Evolutionary conservation across 2,113 vertebrate genomes (phyloP).

Genomic region (Tylochromis polylepis): DNA sequence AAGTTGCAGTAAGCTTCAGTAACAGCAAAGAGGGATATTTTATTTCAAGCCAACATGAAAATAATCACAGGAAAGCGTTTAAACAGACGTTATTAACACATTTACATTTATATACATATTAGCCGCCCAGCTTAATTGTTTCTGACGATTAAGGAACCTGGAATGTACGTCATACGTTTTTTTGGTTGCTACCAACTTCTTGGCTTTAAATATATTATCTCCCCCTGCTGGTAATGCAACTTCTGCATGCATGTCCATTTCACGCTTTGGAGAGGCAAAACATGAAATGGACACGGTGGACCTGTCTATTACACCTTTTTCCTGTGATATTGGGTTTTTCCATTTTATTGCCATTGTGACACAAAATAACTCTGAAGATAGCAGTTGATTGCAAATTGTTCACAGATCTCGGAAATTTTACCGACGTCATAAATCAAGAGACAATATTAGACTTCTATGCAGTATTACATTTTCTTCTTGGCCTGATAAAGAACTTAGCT

Average conservation of each 20-base stretch:
- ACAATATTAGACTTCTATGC: neutral
- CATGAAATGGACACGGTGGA: neutral
- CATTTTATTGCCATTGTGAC: neutral
- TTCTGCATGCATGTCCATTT: neutral
- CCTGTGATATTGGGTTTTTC: neutral
- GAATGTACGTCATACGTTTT: accelerated
- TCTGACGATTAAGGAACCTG: neutral
- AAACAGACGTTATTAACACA: neutral
- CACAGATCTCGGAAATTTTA: neutral
- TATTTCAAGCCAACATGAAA: too few relatives aligned
- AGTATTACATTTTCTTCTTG: neutral
- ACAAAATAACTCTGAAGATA: neutral
- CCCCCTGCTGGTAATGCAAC: neutral
- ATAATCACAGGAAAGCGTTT: too few relatives aligned
- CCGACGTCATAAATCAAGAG: neutral
- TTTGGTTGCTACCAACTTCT: neutral
- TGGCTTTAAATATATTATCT: neutral
- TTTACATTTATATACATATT: neutral
- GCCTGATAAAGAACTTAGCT: neutral
- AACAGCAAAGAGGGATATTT: too few relatives aligned
- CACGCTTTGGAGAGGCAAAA: neutral
- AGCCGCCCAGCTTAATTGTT: neutral
- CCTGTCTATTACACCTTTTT: neutral
- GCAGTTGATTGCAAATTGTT: neutral
- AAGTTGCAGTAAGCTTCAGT: too few relatives aligned